Evolutionary conservation across 1,140 invertebrate species (phyloP).

Genomic region (Scaptomyza montana): DNA sequence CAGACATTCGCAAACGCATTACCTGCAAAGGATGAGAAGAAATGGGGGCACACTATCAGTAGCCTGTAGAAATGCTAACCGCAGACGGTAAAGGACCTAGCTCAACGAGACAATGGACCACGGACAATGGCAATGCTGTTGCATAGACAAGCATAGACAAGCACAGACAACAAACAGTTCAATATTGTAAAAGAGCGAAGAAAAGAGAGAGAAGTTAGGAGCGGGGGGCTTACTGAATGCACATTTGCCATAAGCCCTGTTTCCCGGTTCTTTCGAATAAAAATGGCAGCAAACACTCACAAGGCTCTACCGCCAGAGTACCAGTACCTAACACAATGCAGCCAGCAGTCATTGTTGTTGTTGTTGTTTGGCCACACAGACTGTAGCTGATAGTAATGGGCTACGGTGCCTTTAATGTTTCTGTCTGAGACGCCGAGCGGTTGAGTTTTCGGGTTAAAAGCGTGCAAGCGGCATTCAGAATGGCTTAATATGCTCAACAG

Average conservation of each 20-base stretch:
- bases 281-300: slow-evolving; percentile 75
- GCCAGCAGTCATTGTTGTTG: slow-evolving; percentile 29
- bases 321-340: slow-evolving; percentile 39
- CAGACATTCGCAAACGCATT: slow-evolving; percentile 4
- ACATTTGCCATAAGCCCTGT: slow-evolving; percentile 63
- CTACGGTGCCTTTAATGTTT: slow-evolving; percentile 65
- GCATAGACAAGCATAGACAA: slow-evolving; percentile 15
- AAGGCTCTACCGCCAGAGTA: slow-evolving; percentile 1
- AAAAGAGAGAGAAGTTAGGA: neutral
- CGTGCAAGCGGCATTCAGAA: slow-evolving; percentile 61
- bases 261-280: slow-evolving; percentile 63
- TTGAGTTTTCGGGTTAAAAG: slow-evolving; percentile 72
- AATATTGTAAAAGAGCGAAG: slow-evolving; percentile 2
- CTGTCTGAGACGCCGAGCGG: slow-evolving; percentile 69
- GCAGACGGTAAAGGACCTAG: slow-evolving; percentile 35
- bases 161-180: slow-evolving; percentile 6
- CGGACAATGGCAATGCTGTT: slow-evolving; percentile 32
- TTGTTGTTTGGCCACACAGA: slow-evolving; percentile 23
- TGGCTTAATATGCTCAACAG: slow-evolving; percentile 65
- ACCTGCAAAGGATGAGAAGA: slow-evolving; percentile 7
- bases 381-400: slow-evolving; percentile 78
- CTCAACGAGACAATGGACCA: slow-evolving; percentile 39
- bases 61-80: slow-evolving; percentile 39
- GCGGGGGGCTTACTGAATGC: slow-evolving; percentile 40
- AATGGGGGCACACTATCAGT: neutral